Evolutionary conservation across 1,140 invertebrate genomes (phyloP).

Genomic region (Sinonovacula constricta): DNA sequence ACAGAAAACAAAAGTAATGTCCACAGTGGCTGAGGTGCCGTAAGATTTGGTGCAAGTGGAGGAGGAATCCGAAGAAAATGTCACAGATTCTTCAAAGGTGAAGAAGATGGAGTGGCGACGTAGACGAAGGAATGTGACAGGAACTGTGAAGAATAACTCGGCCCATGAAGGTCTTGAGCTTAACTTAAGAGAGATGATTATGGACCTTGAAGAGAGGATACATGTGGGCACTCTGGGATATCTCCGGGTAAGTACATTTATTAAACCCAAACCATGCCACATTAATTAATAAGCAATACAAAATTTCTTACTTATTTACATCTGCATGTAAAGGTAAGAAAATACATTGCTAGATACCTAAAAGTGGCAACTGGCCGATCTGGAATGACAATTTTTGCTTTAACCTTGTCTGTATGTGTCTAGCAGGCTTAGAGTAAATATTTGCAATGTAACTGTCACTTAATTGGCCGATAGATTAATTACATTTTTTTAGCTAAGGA

Average conservation of each 20-base stretch:
- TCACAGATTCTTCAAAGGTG: constrained; percentile 52
- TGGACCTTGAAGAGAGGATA: constrained; percentile 94
- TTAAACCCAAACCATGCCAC: too few relatives aligned
- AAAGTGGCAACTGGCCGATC: too few relatives aligned
- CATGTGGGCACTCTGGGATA: constrained; percentile 88
- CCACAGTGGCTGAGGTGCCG: constrained; percentile 85
- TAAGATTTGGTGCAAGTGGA: constrained; percentile 60
- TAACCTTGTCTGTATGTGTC: too few relatives aligned
- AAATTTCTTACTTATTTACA: too few relatives aligned
- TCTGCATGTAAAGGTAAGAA: too few relatives aligned
- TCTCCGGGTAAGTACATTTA: constrained; percentile 83
- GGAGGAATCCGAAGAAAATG: constrained; percentile 71
- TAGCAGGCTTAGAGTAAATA: too few relatives aligned
- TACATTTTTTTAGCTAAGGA: constrained; percentile 57
- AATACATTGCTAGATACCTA: too few relatives aligned
- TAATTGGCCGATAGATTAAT: too few relatives aligned
- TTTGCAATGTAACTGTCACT: too few relatives aligned
- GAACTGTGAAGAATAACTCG: constrained; percentile 63
- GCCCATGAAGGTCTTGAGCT: constrained; percentile 84
- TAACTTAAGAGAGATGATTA: constrained; percentile 88
- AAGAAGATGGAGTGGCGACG: constrained; percentile 37
- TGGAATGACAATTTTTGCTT: too few relatives aligned
- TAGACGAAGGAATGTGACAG: constrained; percentile 45
- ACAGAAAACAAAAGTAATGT: constrained; percentile 83
- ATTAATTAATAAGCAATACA: too few relatives aligned